These are phyloP conservation scores for Holothuria leucospilota DNA, from an alignment of 53 echinoderm and acorn worm species.

Conservation along the genomic window DNA sequence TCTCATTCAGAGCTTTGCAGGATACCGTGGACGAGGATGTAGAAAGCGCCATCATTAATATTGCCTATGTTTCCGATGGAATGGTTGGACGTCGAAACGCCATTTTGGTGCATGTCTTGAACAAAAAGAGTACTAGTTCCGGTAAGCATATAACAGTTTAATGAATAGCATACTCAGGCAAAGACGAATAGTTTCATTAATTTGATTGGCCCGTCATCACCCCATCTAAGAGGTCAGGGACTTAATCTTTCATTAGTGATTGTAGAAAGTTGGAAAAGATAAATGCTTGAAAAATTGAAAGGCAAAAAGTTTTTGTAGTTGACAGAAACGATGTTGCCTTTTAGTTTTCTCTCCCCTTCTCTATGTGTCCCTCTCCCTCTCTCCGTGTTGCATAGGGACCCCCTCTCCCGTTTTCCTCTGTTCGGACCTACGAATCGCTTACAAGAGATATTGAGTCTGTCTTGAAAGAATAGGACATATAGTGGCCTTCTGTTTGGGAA, in stretches of 20 bases:
- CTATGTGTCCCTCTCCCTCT: too few relatives aligned
- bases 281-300: neutral
- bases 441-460: too few relatives aligned
- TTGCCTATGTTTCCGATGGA: constrained; percentile 23
- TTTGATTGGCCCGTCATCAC: neutral
- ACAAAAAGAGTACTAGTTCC: neutral
- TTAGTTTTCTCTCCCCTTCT: too few relatives aligned
- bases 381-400: too few relatives aligned
- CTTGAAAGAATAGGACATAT: too few relatives aligned
- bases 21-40: constrained; percentile 21
- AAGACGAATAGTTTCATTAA: neutral
- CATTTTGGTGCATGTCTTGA: constrained; percentile 20
- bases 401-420: too few relatives aligned
- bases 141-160: neutral
- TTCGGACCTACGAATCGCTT: too few relatives aligned
- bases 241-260: neutral
- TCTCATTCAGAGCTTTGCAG: constrained; percentile 29
- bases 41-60: constrained; percentile 11
- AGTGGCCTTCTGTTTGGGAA: too few relatives aligned
- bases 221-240: neutral
- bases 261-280: neutral
- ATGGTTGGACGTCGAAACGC: constrained; percentile 18
- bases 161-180: too few relatives aligned
- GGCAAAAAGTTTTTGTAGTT: too few relatives aligned
- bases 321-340: too few relatives aligned